A percentile compares a stretch with the other conserved stretches of the same genome.
Conservation (phyloP, 2,888 invertebrate species). For the Prenolepis imparis region DNA sequence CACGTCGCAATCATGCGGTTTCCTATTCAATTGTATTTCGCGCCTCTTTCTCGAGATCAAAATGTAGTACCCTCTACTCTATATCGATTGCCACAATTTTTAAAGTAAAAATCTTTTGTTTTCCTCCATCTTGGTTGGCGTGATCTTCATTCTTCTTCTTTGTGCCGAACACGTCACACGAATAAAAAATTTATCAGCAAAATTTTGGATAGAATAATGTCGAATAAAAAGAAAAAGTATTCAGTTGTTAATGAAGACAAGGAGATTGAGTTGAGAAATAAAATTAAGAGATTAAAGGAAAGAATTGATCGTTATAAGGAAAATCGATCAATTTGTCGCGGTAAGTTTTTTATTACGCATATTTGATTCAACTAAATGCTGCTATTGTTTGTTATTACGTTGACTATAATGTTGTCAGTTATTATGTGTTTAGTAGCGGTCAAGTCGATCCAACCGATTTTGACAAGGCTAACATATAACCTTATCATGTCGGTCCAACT, state of each 20-base stretch:
- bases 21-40: constrained; percentile 6
- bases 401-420: neutral
- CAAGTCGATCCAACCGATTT: neutral
- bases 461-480: neutral
- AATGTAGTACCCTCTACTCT: neutral
- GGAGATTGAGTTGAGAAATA: neutral
- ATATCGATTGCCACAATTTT: too few species aligned
- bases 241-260: neutral
- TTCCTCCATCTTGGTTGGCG: too few species aligned
- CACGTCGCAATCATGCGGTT: too few species aligned
- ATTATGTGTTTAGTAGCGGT: neutral
- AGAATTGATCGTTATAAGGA: neutral
- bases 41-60: constrained; percentile 12
- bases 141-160: constrained; percentile 18
- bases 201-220: neutral
- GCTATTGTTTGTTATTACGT: neutral
- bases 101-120: too few species aligned
- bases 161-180: constrained; percentile 1
- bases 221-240: neutral
- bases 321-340: neutral
- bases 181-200: neutral
- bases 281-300: neutral
- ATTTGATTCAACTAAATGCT: too few species aligned
- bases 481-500: neutral
- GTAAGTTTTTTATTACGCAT: neutral